These are phyloP conservation scores for Flexamia atlantica DNA, from an alignment of 2,888 invertebrate species.

Conservation along the genomic window DNA sequence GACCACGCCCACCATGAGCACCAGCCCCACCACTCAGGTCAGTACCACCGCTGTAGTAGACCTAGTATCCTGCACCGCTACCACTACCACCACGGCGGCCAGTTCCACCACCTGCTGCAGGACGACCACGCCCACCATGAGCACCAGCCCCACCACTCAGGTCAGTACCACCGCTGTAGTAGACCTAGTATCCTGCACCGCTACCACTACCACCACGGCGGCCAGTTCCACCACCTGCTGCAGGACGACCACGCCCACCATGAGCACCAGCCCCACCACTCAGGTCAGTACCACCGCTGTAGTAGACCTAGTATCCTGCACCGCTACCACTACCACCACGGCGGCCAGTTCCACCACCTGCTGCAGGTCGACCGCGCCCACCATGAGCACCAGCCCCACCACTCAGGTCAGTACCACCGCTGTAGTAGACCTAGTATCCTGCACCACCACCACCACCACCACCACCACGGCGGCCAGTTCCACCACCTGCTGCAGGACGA, in stretches of 20 bases:
- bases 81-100: conserved; percentile 85
- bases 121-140: conserved; percentile 79
- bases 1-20: no score
- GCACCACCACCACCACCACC: conserved; percentile 86
- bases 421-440: no score
- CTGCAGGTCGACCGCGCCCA: no score
- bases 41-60: conserved; percentile 64
- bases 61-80: conserved; percentile 86
- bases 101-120: conserved; percentile 82
- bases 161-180: conserved; percentile 64
- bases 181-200: conserved; percentile 88
- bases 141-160: no score
- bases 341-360: no score
- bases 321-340: no score
- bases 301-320: no score
- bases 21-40: no score
- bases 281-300: conserved; percentile 66
- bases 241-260: conserved; percentile 81
- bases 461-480: conserved; percentile 84
- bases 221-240: conserved; percentile 83
- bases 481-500: conserved; percentile 83
- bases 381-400: no score
- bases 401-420: conserved; percentile 63
- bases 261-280: conserved; percentile 67
- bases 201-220: conserved; percentile 86